Conservation (phyloP, 2,797 vertebrate species). For the Xenops minutus region DNA sequence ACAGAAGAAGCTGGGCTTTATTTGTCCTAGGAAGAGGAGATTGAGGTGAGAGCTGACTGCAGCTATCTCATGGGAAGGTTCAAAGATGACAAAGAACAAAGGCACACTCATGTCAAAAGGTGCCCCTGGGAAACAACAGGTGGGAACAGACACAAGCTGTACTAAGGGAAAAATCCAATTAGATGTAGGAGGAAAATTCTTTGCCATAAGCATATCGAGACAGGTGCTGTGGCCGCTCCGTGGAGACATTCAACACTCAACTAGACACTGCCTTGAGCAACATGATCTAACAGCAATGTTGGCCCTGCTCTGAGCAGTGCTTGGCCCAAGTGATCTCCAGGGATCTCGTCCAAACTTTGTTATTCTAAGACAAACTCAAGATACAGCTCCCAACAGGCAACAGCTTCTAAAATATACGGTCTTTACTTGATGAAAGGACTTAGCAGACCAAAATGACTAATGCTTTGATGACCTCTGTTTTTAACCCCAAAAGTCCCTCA, state of each 20-base stretch:
- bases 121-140: background rate
- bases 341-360: background rate
- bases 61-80: background rate
- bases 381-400: background rate
- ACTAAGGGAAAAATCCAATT: background rate
- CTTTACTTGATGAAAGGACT: background rate
- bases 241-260: background rate
- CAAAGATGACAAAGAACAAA: background rate
- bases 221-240: background rate
- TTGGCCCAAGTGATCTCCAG: background rate
- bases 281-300: background rate
- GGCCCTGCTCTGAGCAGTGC: background rate
- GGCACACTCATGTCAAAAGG: background rate
- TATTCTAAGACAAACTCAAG: background rate
- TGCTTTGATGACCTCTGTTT: background rate
- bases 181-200: background rate
- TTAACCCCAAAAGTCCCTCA: background rate
- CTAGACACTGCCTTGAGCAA: background rate
- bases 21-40: background rate
- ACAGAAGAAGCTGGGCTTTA: background rate
- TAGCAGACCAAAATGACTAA: background rate
- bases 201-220: fast-evolving
- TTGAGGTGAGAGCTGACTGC: background rate
- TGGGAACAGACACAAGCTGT: background rate
- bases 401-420: background rate